Evolutionary conservation across 2,797 vertebrate species (phyloP), one percentile per base, ranked within the genome.

Genomic region (Girardinus metallicus): DNA sequence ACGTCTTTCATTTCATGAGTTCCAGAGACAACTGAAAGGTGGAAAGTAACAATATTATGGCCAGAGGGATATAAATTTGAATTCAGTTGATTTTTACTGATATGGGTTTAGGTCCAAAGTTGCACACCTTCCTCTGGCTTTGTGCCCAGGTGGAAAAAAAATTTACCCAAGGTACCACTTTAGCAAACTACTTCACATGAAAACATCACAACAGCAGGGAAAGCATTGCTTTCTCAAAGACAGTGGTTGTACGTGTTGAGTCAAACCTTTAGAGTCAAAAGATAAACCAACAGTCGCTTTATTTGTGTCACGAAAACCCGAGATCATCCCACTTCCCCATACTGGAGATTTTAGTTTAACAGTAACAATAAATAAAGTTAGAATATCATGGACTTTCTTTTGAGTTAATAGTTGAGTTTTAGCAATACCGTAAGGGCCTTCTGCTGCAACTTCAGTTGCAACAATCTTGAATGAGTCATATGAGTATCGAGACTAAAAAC

Each of bases 1-100:
- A 53, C 1, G 21, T 26, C 41, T 78, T 73, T 88, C 81, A 82
- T 74, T 23, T 36, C 39, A 13, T 76, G 44, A n/a, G 74, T 76
- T 62, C 46, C 68, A 31, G 55, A 77, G 29, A 36, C 21, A 66
- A 47, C 64, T 29, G n/a, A 44, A 76, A 77, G 64, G 81, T 83
- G 71, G 72, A 51, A 77, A 79, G 34, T 46, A 29, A 21, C 31
- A 1, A 39, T 13, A 15, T 18, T 21, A n/a, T 2, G 34, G 11
- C 15, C 60, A 74, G 78, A 81, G 78, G 76, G 13, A 64, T 68
- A 62, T 8, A 26, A 57, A 72, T 39, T 70, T 60, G 1, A 4
- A 16, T 80, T 23, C 43, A 39, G 41, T 21, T 5, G 71, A 70
- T 72, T 53, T 80, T 5, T 21, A 34, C 16, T 0, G n/a, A 46